phyloP scores from a whole-genome alignment of 1,140 invertebrate species.

The Holotrichia oblita region DNA sequence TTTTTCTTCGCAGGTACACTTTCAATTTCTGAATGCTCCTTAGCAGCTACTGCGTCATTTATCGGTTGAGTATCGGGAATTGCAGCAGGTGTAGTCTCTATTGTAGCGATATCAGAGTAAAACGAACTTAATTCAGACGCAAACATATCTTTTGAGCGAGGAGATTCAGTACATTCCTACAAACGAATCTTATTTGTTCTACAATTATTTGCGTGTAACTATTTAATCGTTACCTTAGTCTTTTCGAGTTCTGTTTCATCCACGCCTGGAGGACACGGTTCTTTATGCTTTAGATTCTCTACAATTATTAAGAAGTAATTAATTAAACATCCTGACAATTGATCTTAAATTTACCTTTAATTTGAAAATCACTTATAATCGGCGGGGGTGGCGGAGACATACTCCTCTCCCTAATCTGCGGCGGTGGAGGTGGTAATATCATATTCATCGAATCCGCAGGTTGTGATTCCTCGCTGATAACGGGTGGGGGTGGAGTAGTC shows the following conservation, averaged over 20 bases:
- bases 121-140: conserved; percentile 68
- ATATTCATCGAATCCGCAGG: conserved; percentile 43
- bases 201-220: neutral
- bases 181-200: neutral
- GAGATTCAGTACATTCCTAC: conserved; percentile 1
- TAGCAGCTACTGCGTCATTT: neutral
- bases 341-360: neutral
- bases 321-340: conserved; percentile 2
- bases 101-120: conserved; percentile 69
- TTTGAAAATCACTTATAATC: conserved; percentile 47
- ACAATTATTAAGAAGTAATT: neutral
- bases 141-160: conserved; percentile 59
- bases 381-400: conserved; percentile 59
- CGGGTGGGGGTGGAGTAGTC: conserved; percentile 67
- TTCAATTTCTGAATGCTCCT: conserved; percentile 25
- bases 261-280: conserved; percentile 66
- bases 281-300: conserved; percentile 43
- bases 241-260: conserved; percentile 51
- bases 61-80: neutral
- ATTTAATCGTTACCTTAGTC: conserved; percentile 40
- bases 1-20: conserved; percentile 61
- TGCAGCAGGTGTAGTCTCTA: conserved; percentile 58
- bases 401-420: conserved; percentile 49
- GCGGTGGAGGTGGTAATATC: conserved; percentile 57
- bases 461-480: conserved; percentile 4